Conservation (phyloP, 2,888 invertebrate genomes). For the Ophion costatus region DNA sequence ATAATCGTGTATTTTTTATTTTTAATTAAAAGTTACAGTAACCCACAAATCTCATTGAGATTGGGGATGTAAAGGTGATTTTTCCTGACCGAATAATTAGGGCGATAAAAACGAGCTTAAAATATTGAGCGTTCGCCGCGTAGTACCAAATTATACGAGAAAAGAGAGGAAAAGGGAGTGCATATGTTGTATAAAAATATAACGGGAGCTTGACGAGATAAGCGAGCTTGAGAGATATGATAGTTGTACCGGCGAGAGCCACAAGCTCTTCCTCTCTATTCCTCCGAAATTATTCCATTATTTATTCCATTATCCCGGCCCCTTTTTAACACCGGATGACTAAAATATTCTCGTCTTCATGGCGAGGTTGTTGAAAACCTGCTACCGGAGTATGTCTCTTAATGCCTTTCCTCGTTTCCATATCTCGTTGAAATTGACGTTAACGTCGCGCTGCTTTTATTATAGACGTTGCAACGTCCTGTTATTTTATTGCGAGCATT, state of each 20-base stretch:
- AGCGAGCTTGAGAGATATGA: slow-evolving; percentile 22
- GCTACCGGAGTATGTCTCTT: neutral
- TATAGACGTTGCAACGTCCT: neutral
- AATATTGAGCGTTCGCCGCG: neutral
- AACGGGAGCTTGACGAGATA: neutral
- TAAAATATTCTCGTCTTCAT: slow-evolving; percentile 40
- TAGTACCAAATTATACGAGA: neutral
- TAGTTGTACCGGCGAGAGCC: slow-evolving; percentile 5
- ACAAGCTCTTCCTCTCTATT: slow-evolving; percentile 26
- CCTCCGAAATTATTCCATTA: slow-evolving; percentile 42
- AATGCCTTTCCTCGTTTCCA: slow-evolving; percentile 35
- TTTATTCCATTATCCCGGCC: slow-evolving; percentile 39
- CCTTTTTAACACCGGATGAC: slow-evolving; percentile 20
- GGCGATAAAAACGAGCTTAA: neutral
- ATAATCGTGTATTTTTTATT: no score
- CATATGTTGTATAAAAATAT: neutral
- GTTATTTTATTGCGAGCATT: slow-evolving; percentile 27
- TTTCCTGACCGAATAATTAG: neutral
- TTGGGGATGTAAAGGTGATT: no score
- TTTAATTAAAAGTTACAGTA: no score
- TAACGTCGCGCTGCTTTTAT: slow-evolving; percentile 27
- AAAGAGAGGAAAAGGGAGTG: neutral
- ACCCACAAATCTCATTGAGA: no score
- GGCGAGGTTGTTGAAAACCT: slow-evolving; percentile 28
- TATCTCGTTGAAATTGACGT: slow-evolving; percentile 41